Conservation (phyloP, 2,113 vertebrate genomes). For the Spea bombifrons region DNA sequence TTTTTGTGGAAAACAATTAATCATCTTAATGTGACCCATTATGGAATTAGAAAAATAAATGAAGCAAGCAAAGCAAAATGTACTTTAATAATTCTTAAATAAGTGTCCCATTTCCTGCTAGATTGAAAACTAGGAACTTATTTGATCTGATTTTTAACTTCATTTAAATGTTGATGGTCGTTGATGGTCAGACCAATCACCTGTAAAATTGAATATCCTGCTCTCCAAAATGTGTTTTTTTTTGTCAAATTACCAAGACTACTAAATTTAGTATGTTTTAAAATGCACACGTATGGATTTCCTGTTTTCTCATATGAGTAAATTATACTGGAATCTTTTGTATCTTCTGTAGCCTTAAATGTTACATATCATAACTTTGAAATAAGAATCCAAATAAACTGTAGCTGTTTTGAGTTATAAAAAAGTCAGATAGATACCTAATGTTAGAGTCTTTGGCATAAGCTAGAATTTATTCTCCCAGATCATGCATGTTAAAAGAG, state of each 20-base stretch:
- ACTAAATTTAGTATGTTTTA: conserved; percentile 26
- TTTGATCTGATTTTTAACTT: conserved; percentile 31
- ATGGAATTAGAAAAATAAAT: conserved; percentile 11
- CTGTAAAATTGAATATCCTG: conserved; percentile 39
- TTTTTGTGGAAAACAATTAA: conserved; percentile 19
- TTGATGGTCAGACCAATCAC: conserved; percentile 18
- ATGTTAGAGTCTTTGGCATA: too few relatives aligned
- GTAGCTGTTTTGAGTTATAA: background rate
- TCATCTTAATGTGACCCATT: conserved; percentile 27
- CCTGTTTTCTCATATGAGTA: conserved; percentile 27
- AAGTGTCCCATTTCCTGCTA: background rate
- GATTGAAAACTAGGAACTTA: conserved; percentile 14
- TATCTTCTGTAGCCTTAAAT: conserved; percentile 19
- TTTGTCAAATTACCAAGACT: conserved; percentile 44
- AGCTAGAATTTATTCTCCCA: too few relatives aligned
- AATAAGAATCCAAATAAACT: conserved; percentile 16
- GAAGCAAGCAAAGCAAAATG: background rate
- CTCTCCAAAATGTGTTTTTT: conserved; percentile 31
- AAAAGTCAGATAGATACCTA: background rate
- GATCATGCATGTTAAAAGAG: too few relatives aligned
- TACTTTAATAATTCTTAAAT: background rate
- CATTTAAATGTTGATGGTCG: conserved; percentile 22
- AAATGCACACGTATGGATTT: conserved; percentile 23
- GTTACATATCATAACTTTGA: conserved; percentile 3
- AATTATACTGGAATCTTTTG: conserved; percentile 21